Base-by-base conservation (phyloP, 2,797 vertebrate species). In the Gobio occitaniae region DNA sequence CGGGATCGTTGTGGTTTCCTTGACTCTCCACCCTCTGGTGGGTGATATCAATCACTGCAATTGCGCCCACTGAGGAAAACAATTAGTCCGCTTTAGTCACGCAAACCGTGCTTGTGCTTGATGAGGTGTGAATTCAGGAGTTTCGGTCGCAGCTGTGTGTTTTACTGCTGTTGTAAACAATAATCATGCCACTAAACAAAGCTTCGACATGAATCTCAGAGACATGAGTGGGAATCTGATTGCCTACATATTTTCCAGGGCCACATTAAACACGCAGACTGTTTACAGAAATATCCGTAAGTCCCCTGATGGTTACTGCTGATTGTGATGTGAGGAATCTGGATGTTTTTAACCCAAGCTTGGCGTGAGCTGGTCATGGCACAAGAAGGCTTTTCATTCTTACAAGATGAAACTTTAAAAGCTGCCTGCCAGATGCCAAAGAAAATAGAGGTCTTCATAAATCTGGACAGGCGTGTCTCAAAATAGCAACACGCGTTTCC, bases 401-500 rank as follows among this genome's bases (percentile, higher is more conserved):
- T 81, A 90, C 90, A 84, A 82, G 56, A 86, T 54, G 83, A 85
- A 80, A 84, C 87, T 91, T 90, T 78, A 89, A 90, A 88, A 86
- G 84, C 70, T 69, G 82, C 87, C 82, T 83, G 88, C 63, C 72
- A 29, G 52, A 89, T 86, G 93, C 94, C 94, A 95, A 94, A 87
- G 89, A 93, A 95, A 95, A 94, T 91, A 88, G 79, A 91, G 89
- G 90, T 91, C 90, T 93, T 95, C 93, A 91, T 90, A 90, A 87
- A 90, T 85, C 86, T 87, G 79, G 85, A 78, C 38, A 82, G 87
- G 84, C 85, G 36, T 80, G 84, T 89, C 93, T 93, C 76, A 87
- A 95, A 95, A 95, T 95, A 95, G 90, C 90, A 87, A 76, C 76
- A 63, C 85, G 89, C 78, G 89, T 92, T 93, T 93, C 88, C 88